These are phyloP conservation scores for Seriola aureovittata DNA, from an alignment of 2,113 vertebrate species.

Conservation along the genomic window DNA sequence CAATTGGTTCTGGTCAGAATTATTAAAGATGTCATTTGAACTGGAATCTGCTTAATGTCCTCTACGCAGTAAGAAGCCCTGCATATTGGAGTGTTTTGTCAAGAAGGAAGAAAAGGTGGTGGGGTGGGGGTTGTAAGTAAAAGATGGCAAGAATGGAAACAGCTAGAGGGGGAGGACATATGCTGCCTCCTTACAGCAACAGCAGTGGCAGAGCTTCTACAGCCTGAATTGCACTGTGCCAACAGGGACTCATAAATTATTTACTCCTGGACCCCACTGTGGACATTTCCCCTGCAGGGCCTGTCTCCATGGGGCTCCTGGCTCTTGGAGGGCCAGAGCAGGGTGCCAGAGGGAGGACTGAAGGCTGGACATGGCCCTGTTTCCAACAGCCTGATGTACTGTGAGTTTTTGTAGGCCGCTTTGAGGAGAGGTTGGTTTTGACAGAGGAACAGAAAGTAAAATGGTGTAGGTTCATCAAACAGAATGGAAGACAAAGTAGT, in stretches of 20 bases:
- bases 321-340: slow-evolving; percentile 28
- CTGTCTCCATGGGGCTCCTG: slow-evolving; percentile 37
- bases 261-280: slow-evolving; percentile 58
- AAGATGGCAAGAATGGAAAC: slow-evolving; percentile 56
- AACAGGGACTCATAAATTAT: slow-evolving; percentile 68
- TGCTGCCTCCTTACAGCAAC: slow-evolving; percentile 49
- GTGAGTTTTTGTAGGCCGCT: slow-evolving; percentile 7
- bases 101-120: not conserved
- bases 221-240: slow-evolving; percentile 56
- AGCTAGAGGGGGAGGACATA: slow-evolving; percentile 61
- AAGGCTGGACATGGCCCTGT: slow-evolving; percentile 30
- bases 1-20: slow-evolving; percentile 65
- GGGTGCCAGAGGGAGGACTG: slow-evolving; percentile 34
- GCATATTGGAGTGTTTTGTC: slow-evolving; percentile 20
- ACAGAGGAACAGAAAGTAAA: slow-evolving; percentile 6
- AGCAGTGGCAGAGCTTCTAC: slow-evolving; percentile 50
- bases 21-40: slow-evolving; percentile 63
- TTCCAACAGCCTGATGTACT: slow-evolving; percentile 13
- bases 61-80: not conserved
- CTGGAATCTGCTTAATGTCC: slow-evolving; percentile 52
- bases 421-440: slow-evolving; percentile 16
- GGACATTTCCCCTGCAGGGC: slow-evolving; percentile 45
- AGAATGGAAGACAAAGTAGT: not conserved
- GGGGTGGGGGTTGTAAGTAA: not conserved
- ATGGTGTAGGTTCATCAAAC: slow-evolving; percentile 1